A percentile compares a stretch with the other conserved stretches of the same genome.
These are phyloP conservation scores for Pterostichus niger DNA, from an alignment of 2,888 invertebrate species.

Conservation along the genomic window DNA sequence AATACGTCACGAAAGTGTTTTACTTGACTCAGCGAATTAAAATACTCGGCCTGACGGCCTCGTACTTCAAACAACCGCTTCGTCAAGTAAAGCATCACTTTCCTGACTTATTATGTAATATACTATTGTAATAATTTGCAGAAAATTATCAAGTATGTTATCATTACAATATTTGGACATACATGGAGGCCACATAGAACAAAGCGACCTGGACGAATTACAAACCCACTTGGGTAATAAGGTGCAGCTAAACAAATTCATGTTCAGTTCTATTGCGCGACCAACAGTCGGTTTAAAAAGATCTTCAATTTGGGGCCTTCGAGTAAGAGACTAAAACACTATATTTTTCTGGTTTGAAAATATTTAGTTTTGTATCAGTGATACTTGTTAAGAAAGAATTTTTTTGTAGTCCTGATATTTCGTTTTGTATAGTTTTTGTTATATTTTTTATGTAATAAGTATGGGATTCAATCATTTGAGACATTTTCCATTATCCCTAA, in stretches of 20 bases:
- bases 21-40: no score
- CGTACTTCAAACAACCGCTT: no score
- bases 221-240: constrained; percentile 79
- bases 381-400: constrained; percentile 1
- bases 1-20: no score
- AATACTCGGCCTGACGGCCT: no score
- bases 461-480: no score
- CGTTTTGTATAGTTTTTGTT: constrained; percentile 40
- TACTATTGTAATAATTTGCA: constrained; percentile 3
- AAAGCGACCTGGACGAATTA: constrained; percentile 78
- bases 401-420: constrained; percentile 22
- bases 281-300: constrained; percentile 93
- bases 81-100: no score
- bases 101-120: constrained; percentile 1
- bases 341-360: background rate
- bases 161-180: constrained; percentile 88
- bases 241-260: constrained; percentile 86
- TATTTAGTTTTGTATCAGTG: background rate
- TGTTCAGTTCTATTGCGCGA: constrained; percentile 91
- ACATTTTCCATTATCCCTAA: no score
- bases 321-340: constrained; percentile 86
- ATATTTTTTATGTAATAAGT: constrained; percentile 15
- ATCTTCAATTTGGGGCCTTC: constrained; percentile 94
- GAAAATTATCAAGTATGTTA: constrained; percentile 75
- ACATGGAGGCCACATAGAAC: constrained; percentile 89